Evolutionary conservation across 2,888 invertebrate genomes (phyloP).

Genomic region (Drosophila glabriapex): DNA sequence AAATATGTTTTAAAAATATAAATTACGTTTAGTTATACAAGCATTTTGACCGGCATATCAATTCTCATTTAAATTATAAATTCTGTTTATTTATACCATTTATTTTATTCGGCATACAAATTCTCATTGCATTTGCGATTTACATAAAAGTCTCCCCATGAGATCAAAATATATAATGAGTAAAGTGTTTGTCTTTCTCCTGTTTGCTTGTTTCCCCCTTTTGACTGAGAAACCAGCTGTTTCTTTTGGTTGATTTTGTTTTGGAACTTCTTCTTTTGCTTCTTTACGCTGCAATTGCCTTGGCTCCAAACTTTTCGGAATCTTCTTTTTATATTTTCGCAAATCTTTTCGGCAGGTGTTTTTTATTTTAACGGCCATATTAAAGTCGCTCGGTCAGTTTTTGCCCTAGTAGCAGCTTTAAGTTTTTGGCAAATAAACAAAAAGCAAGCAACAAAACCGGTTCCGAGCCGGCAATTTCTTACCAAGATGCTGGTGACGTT

Average conservation of each 20-base stretch:
- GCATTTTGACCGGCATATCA: no score
- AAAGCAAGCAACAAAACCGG: constrained; percentile 43
- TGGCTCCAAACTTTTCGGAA: constrained; percentile 16
- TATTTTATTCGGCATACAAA: background rate
- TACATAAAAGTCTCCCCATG: background rate
- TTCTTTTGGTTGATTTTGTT: constrained; percentile 11
- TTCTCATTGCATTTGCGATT: background rate
- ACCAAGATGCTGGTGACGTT: constrained; percentile 46
- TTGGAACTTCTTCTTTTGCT: constrained; percentile 3
- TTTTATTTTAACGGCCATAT: constrained; percentile 26
- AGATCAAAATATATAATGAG: background rate
- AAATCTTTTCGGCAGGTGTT: constrained; percentile 57
- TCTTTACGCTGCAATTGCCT: constrained; percentile 14
- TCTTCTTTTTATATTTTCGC: constrained; percentile 15
- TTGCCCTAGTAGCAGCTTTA: constrained; percentile 30
- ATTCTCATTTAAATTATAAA: background rate
- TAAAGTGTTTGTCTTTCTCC: background rate
- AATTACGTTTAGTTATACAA: background rate
- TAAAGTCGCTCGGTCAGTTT: constrained; percentile 51
- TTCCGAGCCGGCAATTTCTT: constrained; percentile 30
- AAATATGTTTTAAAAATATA: background rate
- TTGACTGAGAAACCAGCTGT: constrained; percentile 15
- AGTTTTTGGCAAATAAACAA: constrained; percentile 47
- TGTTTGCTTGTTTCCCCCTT: background rate
- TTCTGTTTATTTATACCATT: background rate